These are phyloP conservation scores for Oscheius sp. DNA, from an alignment of 2,888 invertebrate species.

Conservation along the genomic window DNA sequence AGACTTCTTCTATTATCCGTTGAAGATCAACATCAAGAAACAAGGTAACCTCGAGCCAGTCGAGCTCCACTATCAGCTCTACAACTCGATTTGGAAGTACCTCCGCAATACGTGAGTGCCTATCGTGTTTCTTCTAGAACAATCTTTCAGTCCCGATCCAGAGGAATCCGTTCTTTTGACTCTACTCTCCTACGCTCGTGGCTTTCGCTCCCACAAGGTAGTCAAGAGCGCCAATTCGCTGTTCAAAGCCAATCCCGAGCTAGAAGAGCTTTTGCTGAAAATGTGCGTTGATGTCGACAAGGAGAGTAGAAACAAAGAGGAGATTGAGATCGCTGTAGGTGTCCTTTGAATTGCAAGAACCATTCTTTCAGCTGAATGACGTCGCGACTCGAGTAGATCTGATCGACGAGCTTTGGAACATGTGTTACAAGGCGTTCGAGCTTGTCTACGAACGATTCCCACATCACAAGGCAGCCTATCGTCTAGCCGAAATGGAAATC, in stretches of 20 bases:
- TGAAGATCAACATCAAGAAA: constrained; percentile 49
- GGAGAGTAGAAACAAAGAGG: background rate
- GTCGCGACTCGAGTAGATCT: constrained; percentile 33
- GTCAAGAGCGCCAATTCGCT: constrained; percentile 42
- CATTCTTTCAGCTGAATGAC: constrained; percentile 26
- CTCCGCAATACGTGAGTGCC: constrained; percentile 6
- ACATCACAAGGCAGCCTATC: constrained; percentile 56
- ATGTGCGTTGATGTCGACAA: constrained; percentile 8
- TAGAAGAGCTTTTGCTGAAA: constrained; percentile 32
- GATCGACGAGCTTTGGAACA: constrained; percentile 45
- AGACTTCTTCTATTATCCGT: constrained; percentile 53
- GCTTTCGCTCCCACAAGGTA: constrained; percentile 37
- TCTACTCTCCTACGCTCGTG: constrained; percentile 39
- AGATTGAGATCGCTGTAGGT: background rate
- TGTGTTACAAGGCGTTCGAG: constrained; percentile 52
- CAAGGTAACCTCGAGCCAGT: constrained; percentile 59
- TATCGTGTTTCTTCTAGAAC: background rate
- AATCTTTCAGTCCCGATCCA: constrained; percentile 25
- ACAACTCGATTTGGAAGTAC: constrained; percentile 52
- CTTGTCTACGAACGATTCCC: constrained; percentile 54
- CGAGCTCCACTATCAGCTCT: constrained; percentile 60
- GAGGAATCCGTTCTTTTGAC: constrained; percentile 35
- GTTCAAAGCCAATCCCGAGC: constrained; percentile 41
- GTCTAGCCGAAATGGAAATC: constrained; percentile 51
- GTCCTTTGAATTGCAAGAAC: background rate